Evolutionary conservation across 2,113 vertebrate species (phyloP).

Genomic region (Trogon melanurus): DNA sequence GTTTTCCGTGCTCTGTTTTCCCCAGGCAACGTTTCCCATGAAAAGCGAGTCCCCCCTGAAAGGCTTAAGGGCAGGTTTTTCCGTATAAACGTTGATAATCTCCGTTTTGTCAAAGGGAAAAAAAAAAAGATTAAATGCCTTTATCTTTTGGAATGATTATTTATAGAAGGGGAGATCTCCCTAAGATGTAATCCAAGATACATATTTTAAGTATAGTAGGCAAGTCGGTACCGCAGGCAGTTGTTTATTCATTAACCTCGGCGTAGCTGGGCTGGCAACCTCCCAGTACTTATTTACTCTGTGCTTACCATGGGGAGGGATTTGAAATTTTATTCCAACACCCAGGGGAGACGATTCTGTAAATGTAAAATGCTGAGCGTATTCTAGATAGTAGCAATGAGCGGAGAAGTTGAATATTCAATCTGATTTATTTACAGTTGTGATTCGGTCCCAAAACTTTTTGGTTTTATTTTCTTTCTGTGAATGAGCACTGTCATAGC

Average conservation of each 20-base stretch:
- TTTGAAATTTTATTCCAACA: background rate
- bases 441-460: background rate
- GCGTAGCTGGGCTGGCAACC: background rate
- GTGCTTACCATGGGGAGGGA: background rate
- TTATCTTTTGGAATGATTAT: constrained; percentile 24
- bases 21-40: background rate
- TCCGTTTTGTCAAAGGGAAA: background rate
- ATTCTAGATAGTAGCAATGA: accelerated
- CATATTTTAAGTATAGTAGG: background rate
- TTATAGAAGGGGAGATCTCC: constrained; percentile 6
- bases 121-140: background rate
- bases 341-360: background rate
- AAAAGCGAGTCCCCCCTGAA: background rate
- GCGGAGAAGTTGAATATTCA: background rate
- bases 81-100: background rate
- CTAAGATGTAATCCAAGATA: background rate
- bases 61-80: background rate
- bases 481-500: accelerated
- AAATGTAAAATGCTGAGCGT: background rate
- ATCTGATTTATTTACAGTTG: background rate
- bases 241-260: constrained; percentile 54
- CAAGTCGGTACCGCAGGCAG: background rate
- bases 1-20: background rate
- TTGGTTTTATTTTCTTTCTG: background rate
- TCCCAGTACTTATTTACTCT: background rate